Evolutionary conservation across 2,113 vertebrate genomes (phyloP), one percentile per base, ranked within the genome.

Genomic region (Oncorhynchus masou): DNA sequence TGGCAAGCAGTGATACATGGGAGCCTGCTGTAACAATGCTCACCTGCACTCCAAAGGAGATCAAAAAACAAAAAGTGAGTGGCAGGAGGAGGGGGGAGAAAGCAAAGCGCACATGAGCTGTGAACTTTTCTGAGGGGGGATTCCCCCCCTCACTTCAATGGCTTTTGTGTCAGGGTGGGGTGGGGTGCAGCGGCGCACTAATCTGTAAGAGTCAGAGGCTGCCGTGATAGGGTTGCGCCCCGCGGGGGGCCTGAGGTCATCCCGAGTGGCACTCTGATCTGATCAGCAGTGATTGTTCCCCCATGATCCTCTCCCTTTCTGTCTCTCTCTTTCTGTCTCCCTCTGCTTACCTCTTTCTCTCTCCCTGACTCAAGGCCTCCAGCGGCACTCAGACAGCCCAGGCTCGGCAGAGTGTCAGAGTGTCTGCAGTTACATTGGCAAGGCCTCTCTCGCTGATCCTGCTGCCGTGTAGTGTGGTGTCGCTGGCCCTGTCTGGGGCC

Each of bases 191-290:
- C 68, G 9, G 76, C 34, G 86, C 81, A 73, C 78, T 89, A 85
- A 88, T 91, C 87, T 85, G 90, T 92, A 90, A 89, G 88, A 83
- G 83, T 85, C 84, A 81, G 73, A 29, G 74, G 86, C 84, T 83
- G 84, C 86, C 45, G 22, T 89, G 91, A 90, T 92, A 89, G 90
- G 86, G 90, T 93, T 92, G 88, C 90, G 25, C 90, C 92, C 91
- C 74, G 88, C 82, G 72, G 91, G 91, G 84, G 81, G 87, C 85
- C 85, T 92, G 89, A 92, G 89, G 87, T 93, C 90, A 91, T 88
- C 81, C 68, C 27, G 76, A 88, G 87, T 76, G 85, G 83, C 49
- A 80, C 84, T 84, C 89, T 88, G 90, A 88, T 87, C 86, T 84
- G 88, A 90, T 87, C 81, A 49, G 74, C 76, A 72, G 57, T 82